A percentile compares a stretch with the other conserved stretches of the same genome.
These are phyloP conservation scores for Muscicapa striata DNA, from an alignment of 2,797 vertebrate species.

Conservation along the genomic window DNA sequence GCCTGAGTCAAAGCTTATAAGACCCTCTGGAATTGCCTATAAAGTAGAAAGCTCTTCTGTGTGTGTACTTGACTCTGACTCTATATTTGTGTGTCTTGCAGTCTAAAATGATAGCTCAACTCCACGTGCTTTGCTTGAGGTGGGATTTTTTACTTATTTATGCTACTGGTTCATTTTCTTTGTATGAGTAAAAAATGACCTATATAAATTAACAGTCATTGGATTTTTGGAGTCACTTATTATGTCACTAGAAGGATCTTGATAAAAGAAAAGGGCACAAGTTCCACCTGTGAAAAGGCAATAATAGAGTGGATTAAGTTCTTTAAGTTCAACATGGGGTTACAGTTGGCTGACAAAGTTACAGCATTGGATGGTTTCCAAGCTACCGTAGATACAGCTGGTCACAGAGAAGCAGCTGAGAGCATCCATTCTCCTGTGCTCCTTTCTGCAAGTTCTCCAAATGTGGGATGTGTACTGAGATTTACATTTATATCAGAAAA, in stretches of 20 bases:
- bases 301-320: conserved; percentile 72
- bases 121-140: conserved; percentile 5
- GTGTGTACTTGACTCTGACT: background rate
- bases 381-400: conserved; percentile 68
- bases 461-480: background rate
- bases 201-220: background rate
- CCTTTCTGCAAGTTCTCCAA: background rate
- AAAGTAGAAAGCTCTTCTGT: background rate
- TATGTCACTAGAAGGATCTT: conserved; percentile 54
- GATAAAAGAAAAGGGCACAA: conserved; percentile 68
- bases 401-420: conserved; percentile 43
- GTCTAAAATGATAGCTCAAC: conserved; percentile 47
- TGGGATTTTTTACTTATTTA: background rate
- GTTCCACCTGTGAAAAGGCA: conserved; percentile 75
- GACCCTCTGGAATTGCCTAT: background rate
- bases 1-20: background rate
- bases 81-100: conserved; percentile 7
- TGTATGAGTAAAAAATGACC: background rate
- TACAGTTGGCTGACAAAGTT: conserved; percentile 61
- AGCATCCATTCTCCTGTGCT: background rate
- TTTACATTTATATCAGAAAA: background rate
- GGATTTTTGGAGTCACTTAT: conserved; percentile 54
- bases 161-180: background rate
- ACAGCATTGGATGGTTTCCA: conserved; percentile 69
- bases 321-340: conserved; percentile 56